Evolutionary conservation across 2,113 vertebrate species (phyloP).

Genomic region (Gopherus flavomarginatus): DNA sequence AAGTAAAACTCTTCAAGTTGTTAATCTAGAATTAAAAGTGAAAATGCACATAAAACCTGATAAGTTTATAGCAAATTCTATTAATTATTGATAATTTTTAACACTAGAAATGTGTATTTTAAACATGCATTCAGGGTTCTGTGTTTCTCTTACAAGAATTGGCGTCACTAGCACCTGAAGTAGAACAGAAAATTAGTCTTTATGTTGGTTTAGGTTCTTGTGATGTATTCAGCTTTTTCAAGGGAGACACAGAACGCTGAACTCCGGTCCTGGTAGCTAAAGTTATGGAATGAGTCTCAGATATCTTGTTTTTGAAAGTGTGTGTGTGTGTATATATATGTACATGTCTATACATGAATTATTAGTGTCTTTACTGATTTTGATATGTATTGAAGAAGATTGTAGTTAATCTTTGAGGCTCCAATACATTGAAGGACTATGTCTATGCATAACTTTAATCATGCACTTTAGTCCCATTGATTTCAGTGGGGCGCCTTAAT

Average conservation of each 20-base stretch:
- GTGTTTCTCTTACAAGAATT: not conserved
- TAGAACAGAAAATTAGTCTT: not conserved
- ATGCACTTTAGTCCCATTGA: not conserved
- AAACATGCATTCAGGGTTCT: not conserved
- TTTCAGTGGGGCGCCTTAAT: not conserved
- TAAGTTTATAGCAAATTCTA: not conserved
- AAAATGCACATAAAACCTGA: not conserved
- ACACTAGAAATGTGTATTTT: not conserved
- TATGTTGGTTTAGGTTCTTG: not conserved
- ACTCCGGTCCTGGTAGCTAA: not conserved
- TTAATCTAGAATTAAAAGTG: not conserved
- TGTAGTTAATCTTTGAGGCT: not conserved
- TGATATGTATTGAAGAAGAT: not conserved
- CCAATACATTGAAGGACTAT: not conserved
- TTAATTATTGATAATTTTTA: too few relatives aligned
- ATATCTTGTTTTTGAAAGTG: not conserved
- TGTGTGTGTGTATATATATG: too few relatives aligned
- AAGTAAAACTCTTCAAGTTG: not conserved
- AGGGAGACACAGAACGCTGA: not conserved
- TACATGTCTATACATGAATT: not conserved
- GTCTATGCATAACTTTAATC: not conserved
- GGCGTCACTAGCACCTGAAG: fast-evolving
- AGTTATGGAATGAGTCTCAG: not conserved
- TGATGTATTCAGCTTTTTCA: not conserved
- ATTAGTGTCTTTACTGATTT: not conserved